These are phyloP conservation scores for Pelodiscus sinensis DNA, from an alignment of 2,113 vertebrate genomes.

Conservation along the genomic window DNA sequence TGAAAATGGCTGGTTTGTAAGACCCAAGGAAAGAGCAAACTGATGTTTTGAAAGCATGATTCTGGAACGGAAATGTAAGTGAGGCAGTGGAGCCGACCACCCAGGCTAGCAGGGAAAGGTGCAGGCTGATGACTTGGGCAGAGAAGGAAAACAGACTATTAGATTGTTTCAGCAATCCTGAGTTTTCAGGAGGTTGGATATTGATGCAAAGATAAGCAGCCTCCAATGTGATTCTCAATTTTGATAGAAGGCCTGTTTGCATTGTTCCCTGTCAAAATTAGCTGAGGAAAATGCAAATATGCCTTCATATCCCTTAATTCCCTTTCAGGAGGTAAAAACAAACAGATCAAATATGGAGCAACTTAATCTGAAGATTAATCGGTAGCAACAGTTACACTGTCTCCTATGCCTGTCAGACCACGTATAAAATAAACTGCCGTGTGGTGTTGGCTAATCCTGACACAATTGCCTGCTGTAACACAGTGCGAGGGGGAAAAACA, in stretches of 20 bases:
- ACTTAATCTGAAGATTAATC: not conserved
- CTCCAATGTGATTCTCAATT: not conserved
- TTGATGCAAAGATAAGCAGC: not conserved
- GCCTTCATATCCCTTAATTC: not conserved
- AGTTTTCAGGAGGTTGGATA: not conserved
- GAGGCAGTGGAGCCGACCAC: not conserved
- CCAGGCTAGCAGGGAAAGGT: not conserved
- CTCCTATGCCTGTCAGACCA: accelerated
- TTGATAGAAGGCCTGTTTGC: not conserved
- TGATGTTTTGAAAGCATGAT: not conserved
- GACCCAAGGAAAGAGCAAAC: not conserved
- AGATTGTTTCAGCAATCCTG: not conserved
- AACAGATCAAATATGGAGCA: not conserved
- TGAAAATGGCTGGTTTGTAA: not conserved
- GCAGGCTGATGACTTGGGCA: not conserved
- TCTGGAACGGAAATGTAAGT: not conserved
- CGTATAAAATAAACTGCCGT: accelerated
- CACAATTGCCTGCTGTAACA: not conserved
- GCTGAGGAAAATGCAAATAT: not conserved
- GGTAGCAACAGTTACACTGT: accelerated
- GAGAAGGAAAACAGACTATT: not conserved
- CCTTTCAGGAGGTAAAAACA: accelerated
- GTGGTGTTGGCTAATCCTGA: not conserved
- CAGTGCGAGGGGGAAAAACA: not conserved
- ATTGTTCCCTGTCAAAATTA: not conserved